Evolutionary conservation across 2,113 vertebrate species (phyloP), one percentile per base, ranked within the genome.

Genomic region (Montifringilla adamsi): DNA sequence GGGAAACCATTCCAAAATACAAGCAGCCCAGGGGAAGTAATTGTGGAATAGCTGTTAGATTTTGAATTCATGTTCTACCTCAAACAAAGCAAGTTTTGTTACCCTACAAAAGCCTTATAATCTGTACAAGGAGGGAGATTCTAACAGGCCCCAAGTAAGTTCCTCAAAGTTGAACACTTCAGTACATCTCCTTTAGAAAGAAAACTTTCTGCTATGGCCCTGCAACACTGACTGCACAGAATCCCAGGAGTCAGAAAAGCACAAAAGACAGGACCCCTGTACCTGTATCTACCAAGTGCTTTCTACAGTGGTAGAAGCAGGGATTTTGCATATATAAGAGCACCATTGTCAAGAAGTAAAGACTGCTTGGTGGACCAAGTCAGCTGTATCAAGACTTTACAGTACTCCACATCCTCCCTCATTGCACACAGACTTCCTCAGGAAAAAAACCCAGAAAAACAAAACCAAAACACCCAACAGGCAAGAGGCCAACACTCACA

Each of bases 401-500:
- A 93, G 62, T 5, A 46, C 33, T 72, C 60, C 55, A 89, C 68
- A 92, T 94, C 87, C 90, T 86, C 87, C 56, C 85, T 81, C 55
- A 44, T 0, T 73, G 52, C 84, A 87, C 82, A 88, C 67, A 93
- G 72, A 94, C 47, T 93, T 96, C 82, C 94, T 91, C 68, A 75
- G 76, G 89, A 70, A 58, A 31, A 47, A 35, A n/a, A 56, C 13
- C 13, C 41, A 41, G 33, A 28, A n/a, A 9, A 19, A 37, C n/a
- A 9, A 58, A n/a, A 67, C 23, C n/a, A 56, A 58, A 82, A 31
- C 59, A 15, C 16, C 27, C 60, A 68, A 66, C 15, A 92, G 85
- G 93, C 60, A 2, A 93, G 60, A 92, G 35, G 85, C 90, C 96
- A 97, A 93, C 33, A 81, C 90, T 90, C 64, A 93, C 78, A 91